phyloP scores from a whole-genome alignment of 2,888 invertebrate species.

The Hydropsyche betteni region DNA sequence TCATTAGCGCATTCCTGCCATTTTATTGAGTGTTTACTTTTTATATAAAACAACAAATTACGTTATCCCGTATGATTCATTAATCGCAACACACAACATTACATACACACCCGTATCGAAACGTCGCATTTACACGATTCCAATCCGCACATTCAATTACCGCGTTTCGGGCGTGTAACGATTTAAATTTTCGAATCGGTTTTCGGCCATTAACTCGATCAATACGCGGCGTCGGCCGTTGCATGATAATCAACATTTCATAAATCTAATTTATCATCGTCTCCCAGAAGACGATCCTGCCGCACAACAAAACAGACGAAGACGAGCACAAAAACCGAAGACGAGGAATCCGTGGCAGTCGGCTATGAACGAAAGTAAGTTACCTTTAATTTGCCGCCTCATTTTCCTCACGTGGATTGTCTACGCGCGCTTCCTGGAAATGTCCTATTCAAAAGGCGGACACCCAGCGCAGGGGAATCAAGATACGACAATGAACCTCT shows the following conservation, averaged over 20 bases:
- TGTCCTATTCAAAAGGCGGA: conserved; percentile 44
- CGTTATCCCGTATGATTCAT: too few species aligned
- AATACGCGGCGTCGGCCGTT: conserved; percentile 30
- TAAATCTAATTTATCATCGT: conserved; percentile 50
- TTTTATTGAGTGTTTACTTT: too few species aligned
- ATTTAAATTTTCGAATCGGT: conserved; percentile 11
- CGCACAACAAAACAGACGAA: background rate
- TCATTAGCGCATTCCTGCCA: too few species aligned
- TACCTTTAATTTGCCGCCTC: conserved; percentile 49
- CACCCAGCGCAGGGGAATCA: conserved; percentile 43
- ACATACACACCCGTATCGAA: too few species aligned
- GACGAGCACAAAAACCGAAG: background rate
- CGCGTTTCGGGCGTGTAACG: background rate
- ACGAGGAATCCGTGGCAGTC: conserved; percentile 1
- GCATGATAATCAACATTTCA: conserved; percentile 48
- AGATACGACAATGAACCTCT: conserved; percentile 43
- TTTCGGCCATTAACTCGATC: conserved; percentile 42
- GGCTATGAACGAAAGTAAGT: conserved; percentile 50
- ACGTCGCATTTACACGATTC: too few species aligned
- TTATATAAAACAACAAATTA: too few species aligned
- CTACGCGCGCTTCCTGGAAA: conserved; percentile 44
- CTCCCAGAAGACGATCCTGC: conserved; percentile 6
- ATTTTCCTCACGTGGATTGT: conserved; percentile 42
- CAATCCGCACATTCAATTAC: too few species aligned
- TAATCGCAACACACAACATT: too few species aligned